Evolutionary conservation across 2,888 invertebrate genomes (phyloP), one percentile per base, ranked within the genome.

Genomic region (Sialis lutaria): DNA sequence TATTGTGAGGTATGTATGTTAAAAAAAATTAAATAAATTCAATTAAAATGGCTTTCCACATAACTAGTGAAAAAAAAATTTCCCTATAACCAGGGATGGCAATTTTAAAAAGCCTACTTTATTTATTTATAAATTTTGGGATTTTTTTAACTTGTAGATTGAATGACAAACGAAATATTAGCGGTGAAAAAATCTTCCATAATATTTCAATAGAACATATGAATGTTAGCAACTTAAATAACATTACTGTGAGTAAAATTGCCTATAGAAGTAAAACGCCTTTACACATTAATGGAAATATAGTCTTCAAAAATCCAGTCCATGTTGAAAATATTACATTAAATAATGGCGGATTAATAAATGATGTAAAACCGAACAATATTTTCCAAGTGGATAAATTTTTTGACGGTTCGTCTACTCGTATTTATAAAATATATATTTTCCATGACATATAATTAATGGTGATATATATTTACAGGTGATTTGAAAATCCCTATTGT

Each of bases 111-210:
- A n/a, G n/a, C n/a, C n/a, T n/a, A n/a, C n/a, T n/a, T n/a, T n/a
- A n/a, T n/a, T n/a, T n/a, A n/a, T n/a, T n/a, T n/a, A n/a, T n/a
- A n/a, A n/a, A n/a, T n/a, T n/a, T n/a, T n/a, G n/a, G n/a, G n/a
- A n/a, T 42, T n/a, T 22, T 30, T 9, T 6, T 9, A 6, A 22
- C 12, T 44, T 44, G 2, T 30, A 35, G 37, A 35, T 30, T 9
- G 5, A 35, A 44, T 13, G 10, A 13, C 12, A 22, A 32, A 7
- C 22, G 30, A 12, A 10, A 31, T 13, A 56, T 62, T 32, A 40
- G 45, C 5, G 57, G 58, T 9, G 51, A 54, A 13, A 65, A 64
- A 54, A 58, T 55, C 1, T 61, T 65, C 45, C 51, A 48, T 10
- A 55, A 59, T 50, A 37, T 63, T 33, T 43, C 53, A 40, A 53